Conservation (phyloP, 2,888 invertebrate genomes). For the Petrolisthes manimaculis region DNA sequence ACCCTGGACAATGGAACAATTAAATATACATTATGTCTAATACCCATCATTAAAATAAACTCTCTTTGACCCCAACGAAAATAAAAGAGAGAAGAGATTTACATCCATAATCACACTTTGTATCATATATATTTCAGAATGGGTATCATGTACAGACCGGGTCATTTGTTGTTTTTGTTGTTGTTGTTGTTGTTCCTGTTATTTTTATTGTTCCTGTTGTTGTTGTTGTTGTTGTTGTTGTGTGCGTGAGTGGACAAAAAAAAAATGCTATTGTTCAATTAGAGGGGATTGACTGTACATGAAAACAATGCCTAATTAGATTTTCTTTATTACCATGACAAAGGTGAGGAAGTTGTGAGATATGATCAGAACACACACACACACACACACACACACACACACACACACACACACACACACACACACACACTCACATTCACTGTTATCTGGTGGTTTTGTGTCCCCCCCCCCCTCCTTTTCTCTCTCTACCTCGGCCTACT, state of each 20-base stretch:
- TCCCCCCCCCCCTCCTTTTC: neutral
- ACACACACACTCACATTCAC: neutral
- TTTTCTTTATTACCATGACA: slow-evolving; percentile 38
- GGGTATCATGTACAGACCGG: too few species aligned
- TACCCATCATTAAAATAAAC: slow-evolving; percentile 11
- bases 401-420: neutral
- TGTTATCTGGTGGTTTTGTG: neutral
- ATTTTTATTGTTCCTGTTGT: too few species aligned
- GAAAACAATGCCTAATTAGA: slow-evolving; percentile 52
- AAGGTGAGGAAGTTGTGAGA: slow-evolving; percentile 44
- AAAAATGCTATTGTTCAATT: slow-evolving; percentile 35
- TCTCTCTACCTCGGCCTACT: too few species aligned
- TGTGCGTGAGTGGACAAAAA: too few species aligned
- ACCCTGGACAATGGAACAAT: slow-evolving; percentile 32
- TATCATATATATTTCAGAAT: too few species aligned
- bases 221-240: too few species aligned
- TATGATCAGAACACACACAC: slow-evolving; percentile 10
- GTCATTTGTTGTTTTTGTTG: too few species aligned
- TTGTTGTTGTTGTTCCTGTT: too few species aligned
- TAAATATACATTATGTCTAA: slow-evolving; percentile 20
- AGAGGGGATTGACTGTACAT: slow-evolving; percentile 37
- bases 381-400: neutral
- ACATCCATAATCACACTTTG: too few species aligned
- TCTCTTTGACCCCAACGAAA: neutral
- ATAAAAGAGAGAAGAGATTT: too few species aligned